A percentile compares a stretch with the other conserved stretches of the same genome.
Conservation (phyloP, 2,113 vertebrate species). For the Neodontobutis hainanensis region DNA sequence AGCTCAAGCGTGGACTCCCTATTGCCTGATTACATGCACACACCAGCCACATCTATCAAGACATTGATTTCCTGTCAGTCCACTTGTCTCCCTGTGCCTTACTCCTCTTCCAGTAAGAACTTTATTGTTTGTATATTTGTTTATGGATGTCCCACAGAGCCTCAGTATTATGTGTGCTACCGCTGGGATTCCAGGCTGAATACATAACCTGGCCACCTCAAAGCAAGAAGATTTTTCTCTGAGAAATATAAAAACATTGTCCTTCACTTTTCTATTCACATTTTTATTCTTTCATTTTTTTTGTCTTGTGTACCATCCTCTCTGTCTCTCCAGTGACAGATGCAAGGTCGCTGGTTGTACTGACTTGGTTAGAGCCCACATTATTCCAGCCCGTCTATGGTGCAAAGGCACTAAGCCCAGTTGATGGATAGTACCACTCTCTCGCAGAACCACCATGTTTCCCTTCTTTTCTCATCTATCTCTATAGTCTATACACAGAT, state of each 20-base stretch:
- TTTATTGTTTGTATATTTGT: constrained; percentile 74
- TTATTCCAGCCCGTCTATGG: constrained; percentile 84
- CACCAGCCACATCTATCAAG: constrained; percentile 72
- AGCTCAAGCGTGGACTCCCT: constrained; percentile 37
- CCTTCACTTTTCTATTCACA: constrained; percentile 29
- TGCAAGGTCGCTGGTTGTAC: constrained; percentile 86
- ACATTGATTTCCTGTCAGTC: constrained; percentile 74
- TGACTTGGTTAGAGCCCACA: constrained; percentile 85
- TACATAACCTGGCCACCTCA: constrained; percentile 2
- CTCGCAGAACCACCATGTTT: constrained; percentile 47
- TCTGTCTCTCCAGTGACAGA: constrained; percentile 83
- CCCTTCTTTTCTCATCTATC: constrained; percentile 63
- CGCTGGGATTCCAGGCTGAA: constrained; percentile 6
- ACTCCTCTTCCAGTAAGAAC: constrained; percentile 68
- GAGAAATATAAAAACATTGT: constrained; percentile 16
- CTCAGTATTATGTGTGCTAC: constrained; percentile 57
- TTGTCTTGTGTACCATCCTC: constrained; percentile 57
- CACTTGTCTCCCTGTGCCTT: constrained; percentile 67
- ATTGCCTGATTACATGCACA: constrained; percentile 70
- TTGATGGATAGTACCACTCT: constrained; percentile 78
- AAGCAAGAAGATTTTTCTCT: not conserved
- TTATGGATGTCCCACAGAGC: constrained; percentile 64
- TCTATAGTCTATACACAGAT: constrained; percentile 57
- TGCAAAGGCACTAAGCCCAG: constrained; percentile 82
- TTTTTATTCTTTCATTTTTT: constrained; percentile 34